Base-by-base conservation (phyloP, 1,140 invertebrate species). In the Helicoverpa armigera region DNA sequence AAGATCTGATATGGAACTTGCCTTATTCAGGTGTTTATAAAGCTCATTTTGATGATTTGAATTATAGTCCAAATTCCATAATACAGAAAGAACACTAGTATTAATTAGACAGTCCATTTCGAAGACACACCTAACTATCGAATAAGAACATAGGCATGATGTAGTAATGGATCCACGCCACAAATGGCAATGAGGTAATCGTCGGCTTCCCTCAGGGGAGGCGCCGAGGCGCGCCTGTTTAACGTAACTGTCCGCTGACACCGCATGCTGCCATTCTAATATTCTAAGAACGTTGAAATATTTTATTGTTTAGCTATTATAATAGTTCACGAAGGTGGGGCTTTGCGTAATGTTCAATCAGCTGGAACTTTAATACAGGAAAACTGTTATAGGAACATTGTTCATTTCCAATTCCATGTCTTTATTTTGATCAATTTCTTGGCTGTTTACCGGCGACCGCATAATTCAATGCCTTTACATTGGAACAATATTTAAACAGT, bases 131-230 rank as follows among this genome's bases (percentile, higher is more conserved):
- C 53, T 70, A 69, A 53, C 23, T 70, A 79, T 79, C 35, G 63
- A 79, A 54, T 60, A 60, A 35, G 65, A 35, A n/a, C 76, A 43
- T 60, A 48, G 79, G 35, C 29, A 29, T 61, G 58, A 29, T 74
- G 16, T 77, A 63, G 76, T 84, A 87, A 91, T 89, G 77, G 86
- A 84, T 82, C 78, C 86, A 83, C 85, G 82, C 85, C 87, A 83
- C 85, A 86, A 87, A 86, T 87, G 82, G 86, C 88, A 91, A 92
- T 91, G 87, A 91, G 84, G 86, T 92, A 94, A 94, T 94, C 69
- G 92, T 60, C 83, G 81, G 84, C 89, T 92, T 92, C 92, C 92
- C 90, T 69, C 87, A 80, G 82, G 84, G 89, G 86, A 70, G 65
- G 69, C 67, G 72, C 51, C 72, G 81, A 85, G 88, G 81, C 82